Conservation (phyloP, 2,797 vertebrate genomes). For the Chelonia mydas region DNA sequence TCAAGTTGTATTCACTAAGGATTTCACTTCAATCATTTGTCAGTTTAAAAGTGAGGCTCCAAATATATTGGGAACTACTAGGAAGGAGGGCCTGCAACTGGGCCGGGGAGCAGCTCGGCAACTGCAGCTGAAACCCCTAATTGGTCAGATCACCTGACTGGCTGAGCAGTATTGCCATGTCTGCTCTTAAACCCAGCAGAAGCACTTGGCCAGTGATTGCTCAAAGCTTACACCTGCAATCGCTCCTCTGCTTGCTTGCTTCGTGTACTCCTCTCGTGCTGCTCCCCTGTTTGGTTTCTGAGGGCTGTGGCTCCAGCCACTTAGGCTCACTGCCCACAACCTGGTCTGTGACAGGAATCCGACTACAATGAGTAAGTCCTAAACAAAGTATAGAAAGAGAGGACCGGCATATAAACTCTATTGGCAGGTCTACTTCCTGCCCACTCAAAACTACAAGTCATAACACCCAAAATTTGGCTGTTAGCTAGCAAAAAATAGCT, state of each 20-base stretch:
- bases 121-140: background rate
- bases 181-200: background rate
- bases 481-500: constrained; percentile 68
- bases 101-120: background rate
- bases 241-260: background rate
- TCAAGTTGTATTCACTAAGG: background rate
- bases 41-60: background rate
- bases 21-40: accelerated
- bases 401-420: background rate
- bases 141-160: background rate
- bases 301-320: background rate
- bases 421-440: constrained; percentile 27
- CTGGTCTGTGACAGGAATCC: background rate
- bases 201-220: background rate
- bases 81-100: background rate
- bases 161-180: background rate
- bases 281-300: background rate
- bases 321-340: background rate
- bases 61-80: background rate
- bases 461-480: constrained; percentile 61
- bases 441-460: constrained; percentile 40
- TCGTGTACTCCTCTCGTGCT: background rate
- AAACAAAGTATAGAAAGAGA: constrained; percentile 29
- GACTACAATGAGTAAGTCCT: constrained; percentile 7
- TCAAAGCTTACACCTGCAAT: background rate